Evolutionary conservation across 2,888 invertebrate species (phyloP).

Genomic region (Chesias legatella): DNA sequence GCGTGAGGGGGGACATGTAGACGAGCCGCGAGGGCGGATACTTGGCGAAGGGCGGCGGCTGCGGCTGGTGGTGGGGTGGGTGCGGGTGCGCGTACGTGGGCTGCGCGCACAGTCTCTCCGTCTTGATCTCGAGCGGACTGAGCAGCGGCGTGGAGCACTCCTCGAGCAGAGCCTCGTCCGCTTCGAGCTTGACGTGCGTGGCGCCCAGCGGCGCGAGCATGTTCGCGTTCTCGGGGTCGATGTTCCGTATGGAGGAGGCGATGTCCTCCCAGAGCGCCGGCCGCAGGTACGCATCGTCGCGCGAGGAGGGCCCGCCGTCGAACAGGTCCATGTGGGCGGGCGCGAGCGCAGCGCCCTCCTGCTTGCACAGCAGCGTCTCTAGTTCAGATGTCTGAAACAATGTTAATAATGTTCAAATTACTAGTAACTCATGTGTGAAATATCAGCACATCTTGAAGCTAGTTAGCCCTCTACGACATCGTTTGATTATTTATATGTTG

Average conservation of each 20-base stretch:
- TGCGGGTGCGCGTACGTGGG: constrained; percentile 68
- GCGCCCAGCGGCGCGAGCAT: constrained; percentile 86
- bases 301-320: constrained; percentile 76
- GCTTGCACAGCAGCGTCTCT: constrained; percentile 89
- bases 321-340: constrained; percentile 81
- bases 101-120: constrained; percentile 84
- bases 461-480: constrained; percentile 1
- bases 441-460: neutral
- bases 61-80: constrained; percentile 54
- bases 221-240: constrained; percentile 94
- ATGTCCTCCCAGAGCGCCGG: constrained; percentile 96
- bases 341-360: constrained; percentile 83
- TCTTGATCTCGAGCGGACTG: constrained; percentile 90
- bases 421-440: neutral
- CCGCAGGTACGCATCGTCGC: constrained; percentile 92
- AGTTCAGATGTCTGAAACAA: constrained; percentile 86
- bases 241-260: constrained; percentile 93
- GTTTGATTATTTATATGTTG: no score
- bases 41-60: constrained; percentile 61
- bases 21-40: constrained; percentile 76
- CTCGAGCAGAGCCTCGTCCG: constrained; percentile 81
- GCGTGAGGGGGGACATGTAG: constrained; percentile 92
- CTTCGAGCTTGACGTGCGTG: constrained; percentile 89
- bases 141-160: constrained; percentile 85
- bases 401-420: neutral